phyloP scores from a whole-genome alignment of 2,797 vertebrate species.

The Tragelaphus oryx region DNA sequence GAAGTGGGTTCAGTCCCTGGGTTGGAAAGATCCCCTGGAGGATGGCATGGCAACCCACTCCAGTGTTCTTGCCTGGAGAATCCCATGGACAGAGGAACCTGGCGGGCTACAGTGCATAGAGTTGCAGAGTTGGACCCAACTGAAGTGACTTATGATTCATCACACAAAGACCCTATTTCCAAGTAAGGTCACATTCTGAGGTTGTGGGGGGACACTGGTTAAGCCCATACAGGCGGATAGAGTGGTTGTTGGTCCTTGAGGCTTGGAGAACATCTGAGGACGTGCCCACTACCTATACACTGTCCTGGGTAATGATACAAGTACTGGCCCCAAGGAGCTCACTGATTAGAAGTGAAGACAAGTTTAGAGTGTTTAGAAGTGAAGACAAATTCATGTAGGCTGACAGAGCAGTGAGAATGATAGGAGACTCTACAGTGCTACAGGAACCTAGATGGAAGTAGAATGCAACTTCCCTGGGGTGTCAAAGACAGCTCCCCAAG shows the following conservation, averaged over 20 bases:
- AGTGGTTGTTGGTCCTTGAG: background rate
- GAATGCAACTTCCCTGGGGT: background rate
- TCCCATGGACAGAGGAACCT: background rate
- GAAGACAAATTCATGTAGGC: background rate
- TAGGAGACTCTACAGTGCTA: background rate
- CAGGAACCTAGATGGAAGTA: background rate
- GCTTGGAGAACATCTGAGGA: background rate
- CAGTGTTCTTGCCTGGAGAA: background rate
- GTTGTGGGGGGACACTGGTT: background rate
- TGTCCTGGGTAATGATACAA: background rate
- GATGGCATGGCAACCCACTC: background rate
- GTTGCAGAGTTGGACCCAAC: background rate
- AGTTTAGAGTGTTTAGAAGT: background rate
- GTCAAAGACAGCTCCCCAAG: background rate
- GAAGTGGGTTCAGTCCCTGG: background rate
- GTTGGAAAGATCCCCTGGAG: background rate
- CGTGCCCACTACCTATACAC: rapidly evolving
- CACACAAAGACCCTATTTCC: background rate
- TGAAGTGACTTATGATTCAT: background rate
- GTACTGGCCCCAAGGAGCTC: background rate
- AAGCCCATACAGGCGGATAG: background rate
- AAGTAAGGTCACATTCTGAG: background rate
- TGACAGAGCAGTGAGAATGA: background rate
- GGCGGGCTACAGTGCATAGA: background rate
- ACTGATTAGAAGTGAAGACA: background rate